Base-by-base conservation (phyloP, 2,113 vertebrate species). In the Puntigrus tetrazona region DNA sequence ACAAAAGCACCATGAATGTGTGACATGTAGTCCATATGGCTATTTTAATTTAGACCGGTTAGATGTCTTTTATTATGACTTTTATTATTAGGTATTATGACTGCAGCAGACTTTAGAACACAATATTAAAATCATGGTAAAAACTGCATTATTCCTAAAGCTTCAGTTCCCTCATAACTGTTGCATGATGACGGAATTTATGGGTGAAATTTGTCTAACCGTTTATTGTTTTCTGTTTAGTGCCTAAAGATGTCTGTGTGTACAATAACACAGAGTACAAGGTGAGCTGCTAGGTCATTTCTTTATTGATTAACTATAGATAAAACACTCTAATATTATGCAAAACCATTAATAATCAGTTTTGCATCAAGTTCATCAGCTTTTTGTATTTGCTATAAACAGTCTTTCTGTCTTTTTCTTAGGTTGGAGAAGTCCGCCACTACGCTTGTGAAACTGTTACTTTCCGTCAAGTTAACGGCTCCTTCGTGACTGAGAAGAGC, bases 181-280 rank as follows among this genome's bases (percentile, higher is more conserved):
- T 16, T 47, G 45, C 27, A 27, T 52, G 31, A 36, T 20, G 9
- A 59, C 59, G 0, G 61, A 34, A 20, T 34, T 34, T 65, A 31
- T 29, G 14, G n/a, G 16, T 50, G 16, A 52, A 59, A 8, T 25
- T 59, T 59, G 7, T 25, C 57, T 25, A 7, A 65, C 1, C 31
- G 7, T 65, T 0, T 69, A 11, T 69, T 69, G 52, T 41, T 74
- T 20, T 43, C 89, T 34, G 0, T 11, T 82, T 88, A 97, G 96
- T 18, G 70, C 84, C n/a, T 84, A 91, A 92, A 86, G 3, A 4
- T 0, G 86, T 90, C 38, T 97, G 96, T 87, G 86, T 95, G 86
- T 87, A 91, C 78, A 93, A 94, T n/a, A 59, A 85, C 9, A 93
- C 85, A 1, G 80, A 89, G 10, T 94, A 94, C 81, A 76, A 1